Conservation (phyloP, 2,888 invertebrate genomes). For the Thymelicus acteon region DNA sequence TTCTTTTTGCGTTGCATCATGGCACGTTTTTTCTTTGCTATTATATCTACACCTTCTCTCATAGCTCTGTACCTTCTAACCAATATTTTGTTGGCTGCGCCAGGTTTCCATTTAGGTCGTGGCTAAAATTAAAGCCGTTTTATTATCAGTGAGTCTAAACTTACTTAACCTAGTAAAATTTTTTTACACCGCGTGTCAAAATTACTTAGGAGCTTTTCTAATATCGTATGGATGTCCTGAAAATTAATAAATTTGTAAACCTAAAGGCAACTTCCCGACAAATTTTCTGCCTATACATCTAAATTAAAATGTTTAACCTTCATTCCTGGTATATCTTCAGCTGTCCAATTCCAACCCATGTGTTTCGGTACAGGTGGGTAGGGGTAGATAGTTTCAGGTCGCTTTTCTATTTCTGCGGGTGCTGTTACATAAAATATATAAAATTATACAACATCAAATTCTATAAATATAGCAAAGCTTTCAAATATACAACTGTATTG, state of each 20-base stretch:
- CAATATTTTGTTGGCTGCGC: constrained; percentile 70
- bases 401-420: constrained; percentile 50
- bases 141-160: not conserved
- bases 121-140: constrained; percentile 51
- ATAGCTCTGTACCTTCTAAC: constrained; percentile 68
- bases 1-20: constrained; percentile 72
- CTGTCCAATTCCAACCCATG: constrained; percentile 81
- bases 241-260: no score
- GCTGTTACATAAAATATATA: constrained; percentile 48
- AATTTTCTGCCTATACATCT: not conserved
- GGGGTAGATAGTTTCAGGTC: constrained; percentile 56
- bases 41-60: constrained; percentile 66
- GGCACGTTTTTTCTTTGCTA: constrained; percentile 74
- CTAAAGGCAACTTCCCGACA: not conserved
- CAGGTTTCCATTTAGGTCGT: constrained; percentile 76
- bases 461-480: no score
- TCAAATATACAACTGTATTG: no score
- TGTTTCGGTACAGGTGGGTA: constrained; percentile 70
- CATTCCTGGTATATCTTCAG: constrained; percentile 74
- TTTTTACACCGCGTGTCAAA: no score
- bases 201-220: no score
- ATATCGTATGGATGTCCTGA: no score
- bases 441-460: not conserved
- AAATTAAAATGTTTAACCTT: constrained; percentile 56
- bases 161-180: no score